A percentile compares a stretch with the other conserved stretches of the same genome.
Evolutionary conservation across 2,797 vertebrate genomes (phyloP).

Genomic region (Sebastes kiyomatsui): DNA sequence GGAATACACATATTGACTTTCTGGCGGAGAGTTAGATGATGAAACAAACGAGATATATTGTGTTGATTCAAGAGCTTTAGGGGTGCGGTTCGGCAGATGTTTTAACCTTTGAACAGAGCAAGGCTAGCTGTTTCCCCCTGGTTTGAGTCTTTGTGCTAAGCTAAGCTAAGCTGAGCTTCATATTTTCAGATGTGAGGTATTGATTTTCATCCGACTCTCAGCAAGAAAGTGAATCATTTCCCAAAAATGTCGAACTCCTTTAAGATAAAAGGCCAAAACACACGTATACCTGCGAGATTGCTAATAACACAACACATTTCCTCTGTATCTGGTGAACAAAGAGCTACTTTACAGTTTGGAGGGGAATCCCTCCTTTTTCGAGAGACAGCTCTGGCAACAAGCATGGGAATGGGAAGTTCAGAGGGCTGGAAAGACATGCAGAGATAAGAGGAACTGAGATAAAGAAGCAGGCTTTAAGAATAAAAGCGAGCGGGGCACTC

Average conservation of each 20-base stretch:
- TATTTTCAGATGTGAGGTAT: neutral
- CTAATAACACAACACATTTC: neutral
- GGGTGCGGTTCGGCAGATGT: neutral
- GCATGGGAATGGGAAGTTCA: constrained; percentile 35
- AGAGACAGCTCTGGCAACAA: constrained; percentile 23
- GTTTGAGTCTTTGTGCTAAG: neutral
- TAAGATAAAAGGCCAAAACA: neutral
- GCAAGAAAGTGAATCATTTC: neutral
- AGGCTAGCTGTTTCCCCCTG: neutral
- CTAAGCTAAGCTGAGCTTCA: neutral
- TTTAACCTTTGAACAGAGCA: neutral
- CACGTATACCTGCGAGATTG: neutral
- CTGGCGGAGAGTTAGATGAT: too few species aligned
- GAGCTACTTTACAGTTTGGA: constrained; percentile 21
- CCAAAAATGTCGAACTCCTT: neutral
- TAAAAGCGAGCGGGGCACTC: constrained; percentile 16
- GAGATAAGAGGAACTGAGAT: constrained; percentile 52
- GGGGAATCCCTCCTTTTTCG: constrained; percentile 18
- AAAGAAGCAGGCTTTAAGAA: constrained; percentile 27
- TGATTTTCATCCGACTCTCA: too few species aligned
- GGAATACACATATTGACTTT: too few species aligned
- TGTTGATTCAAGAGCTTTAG: neutral
- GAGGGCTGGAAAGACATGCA: constrained; percentile 44
- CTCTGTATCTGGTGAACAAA: constrained; percentile 32
- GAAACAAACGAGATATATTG: neutral